Evolutionary conservation across 2,888 invertebrate species (phyloP).

Genomic region (Chironomus tentans): DNA sequence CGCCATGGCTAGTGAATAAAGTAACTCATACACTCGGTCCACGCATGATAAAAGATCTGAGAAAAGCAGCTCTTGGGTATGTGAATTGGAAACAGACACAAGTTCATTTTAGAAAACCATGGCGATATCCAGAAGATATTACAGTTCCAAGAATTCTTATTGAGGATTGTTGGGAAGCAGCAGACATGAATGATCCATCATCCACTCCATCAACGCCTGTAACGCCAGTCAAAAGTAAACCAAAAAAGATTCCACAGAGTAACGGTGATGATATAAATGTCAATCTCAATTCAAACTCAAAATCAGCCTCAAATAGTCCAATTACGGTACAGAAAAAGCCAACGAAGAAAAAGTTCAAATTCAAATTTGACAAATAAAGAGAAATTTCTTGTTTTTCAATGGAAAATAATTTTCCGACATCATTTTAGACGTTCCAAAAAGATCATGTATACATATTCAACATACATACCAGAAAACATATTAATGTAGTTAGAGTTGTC

Average conservation of each 20-base stretch:
- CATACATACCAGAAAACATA: too few relatives aligned
- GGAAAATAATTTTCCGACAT: not conserved
- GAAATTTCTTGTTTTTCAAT: too few relatives aligned
- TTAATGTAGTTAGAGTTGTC: too few relatives aligned
- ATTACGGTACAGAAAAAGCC: slow-evolving; percentile 14
- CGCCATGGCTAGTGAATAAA: slow-evolving; percentile 84
- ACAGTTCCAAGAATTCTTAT: slow-evolving; percentile 59
- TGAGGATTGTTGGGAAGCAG: slow-evolving; percentile 42
- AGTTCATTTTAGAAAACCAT: slow-evolving; percentile 71
- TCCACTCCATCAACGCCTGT: not conserved
- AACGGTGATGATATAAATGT: not conserved
- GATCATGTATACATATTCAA: not conserved
- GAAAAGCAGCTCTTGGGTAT: slow-evolving; percentile 74
- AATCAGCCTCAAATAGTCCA: slow-evolving; percentile 8
- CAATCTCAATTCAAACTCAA: not conserved
- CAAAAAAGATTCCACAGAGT: not conserved
- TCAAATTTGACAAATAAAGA: slow-evolving; percentile 25
- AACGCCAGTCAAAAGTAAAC: not conserved
- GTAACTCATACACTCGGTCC: slow-evolving; percentile 58
- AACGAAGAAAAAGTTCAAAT: slow-evolving; percentile 27
- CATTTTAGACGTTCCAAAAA: not conserved
- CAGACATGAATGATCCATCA: not conserved
- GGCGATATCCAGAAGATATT: slow-evolving; percentile 81
- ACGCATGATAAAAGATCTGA: slow-evolving; percentile 60
- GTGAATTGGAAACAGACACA: slow-evolving; percentile 69